phyloP scores from a whole-genome alignment of 2,888 invertebrate species.

The Hypolimnas misippus region DNA sequence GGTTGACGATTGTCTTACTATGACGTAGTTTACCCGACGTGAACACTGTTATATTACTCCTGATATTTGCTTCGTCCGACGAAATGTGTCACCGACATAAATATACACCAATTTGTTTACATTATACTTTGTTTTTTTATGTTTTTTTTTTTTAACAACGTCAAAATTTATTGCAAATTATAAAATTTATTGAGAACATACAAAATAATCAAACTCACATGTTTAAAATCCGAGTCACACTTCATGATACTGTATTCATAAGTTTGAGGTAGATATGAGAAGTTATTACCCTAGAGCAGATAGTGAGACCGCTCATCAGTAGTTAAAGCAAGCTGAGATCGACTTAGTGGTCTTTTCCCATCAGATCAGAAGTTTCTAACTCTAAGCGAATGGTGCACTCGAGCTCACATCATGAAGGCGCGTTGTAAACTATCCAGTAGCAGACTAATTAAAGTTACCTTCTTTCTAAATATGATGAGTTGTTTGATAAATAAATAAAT shows the following conservation, averaged over 20 bases:
- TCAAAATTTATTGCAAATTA: too few relatives aligned
- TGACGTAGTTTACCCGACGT: slow-evolving; percentile 14
- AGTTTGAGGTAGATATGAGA: slow-evolving; percentile 18
- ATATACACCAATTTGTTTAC: not conserved
- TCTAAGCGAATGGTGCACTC: slow-evolving; percentile 38
- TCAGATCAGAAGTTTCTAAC: slow-evolving; percentile 43
- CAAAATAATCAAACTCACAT: not conserved
- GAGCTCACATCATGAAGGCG: slow-evolving; percentile 18
- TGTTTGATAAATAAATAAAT: too few relatives aligned
- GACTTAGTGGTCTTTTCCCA: slow-evolving; percentile 45
- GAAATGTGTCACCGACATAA: slow-evolving; percentile 5
- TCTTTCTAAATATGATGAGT: too few relatives aligned
- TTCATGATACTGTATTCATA: not conserved
- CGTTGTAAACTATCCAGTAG: slow-evolving; percentile 15
- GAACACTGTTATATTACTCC: slow-evolving; percentile 31
- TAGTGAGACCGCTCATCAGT: slow-evolving; percentile 34
- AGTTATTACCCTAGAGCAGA: slow-evolving; percentile 28
- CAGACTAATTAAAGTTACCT: too few relatives aligned
- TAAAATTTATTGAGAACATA: too few relatives aligned
- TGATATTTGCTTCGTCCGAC: slow-evolving; percentile 27
- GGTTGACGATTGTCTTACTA: slow-evolving; percentile 1
- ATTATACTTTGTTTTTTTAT: not conserved
- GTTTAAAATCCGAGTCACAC: not conserved
- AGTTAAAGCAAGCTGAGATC: slow-evolving; percentile 36
- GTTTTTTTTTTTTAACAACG: too few relatives aligned